Evolutionary conservation across 2,797 vertebrate species (phyloP).

Genomic region (Fratercula arctica): DNA sequence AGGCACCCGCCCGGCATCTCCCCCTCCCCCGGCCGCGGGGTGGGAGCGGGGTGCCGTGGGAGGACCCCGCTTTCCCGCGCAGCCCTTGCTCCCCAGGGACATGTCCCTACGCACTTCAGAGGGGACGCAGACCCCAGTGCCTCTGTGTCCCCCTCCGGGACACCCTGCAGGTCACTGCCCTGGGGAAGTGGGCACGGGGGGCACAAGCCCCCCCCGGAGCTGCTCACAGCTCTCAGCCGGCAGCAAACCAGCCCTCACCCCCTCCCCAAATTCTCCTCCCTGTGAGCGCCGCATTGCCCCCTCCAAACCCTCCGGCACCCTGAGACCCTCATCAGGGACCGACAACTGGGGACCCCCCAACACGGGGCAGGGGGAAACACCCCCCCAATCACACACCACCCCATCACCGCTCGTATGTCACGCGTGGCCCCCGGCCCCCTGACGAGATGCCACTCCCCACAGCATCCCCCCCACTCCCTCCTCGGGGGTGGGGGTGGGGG

Average conservation of each 20-base stretch:
- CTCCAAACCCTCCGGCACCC: neutral
- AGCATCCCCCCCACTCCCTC: neutral
- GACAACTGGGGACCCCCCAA: neutral
- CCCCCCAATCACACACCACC: neutral
- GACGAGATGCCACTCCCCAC: neutral
- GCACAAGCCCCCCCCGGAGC: no score
- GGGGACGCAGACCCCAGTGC: neutral
- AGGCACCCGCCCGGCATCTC: neutral
- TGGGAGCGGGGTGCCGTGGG: neutral
- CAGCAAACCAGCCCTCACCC: neutral
- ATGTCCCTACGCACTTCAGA: neutral
- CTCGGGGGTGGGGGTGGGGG: neutral
- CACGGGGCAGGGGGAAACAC: neutral
- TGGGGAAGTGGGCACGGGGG: neutral
- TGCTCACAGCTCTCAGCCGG: neutral
- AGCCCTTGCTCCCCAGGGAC: neutral
- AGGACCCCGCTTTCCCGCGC: slow-evolving; percentile 22
- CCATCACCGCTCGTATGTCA: neutral
- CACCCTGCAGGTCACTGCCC: neutral
- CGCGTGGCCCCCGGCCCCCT: neutral
- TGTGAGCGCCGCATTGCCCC: neutral
- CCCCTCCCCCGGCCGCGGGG: neutral
- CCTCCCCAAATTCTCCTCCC: neutral
- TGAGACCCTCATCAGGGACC: neutral
- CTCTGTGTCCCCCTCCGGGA: no score